Percentiles rank a stretch among this genome's conserved stretches.
phyloP scores from a whole-genome alignment of 2,888 invertebrate species.

The Doris montereyensis region DNA sequence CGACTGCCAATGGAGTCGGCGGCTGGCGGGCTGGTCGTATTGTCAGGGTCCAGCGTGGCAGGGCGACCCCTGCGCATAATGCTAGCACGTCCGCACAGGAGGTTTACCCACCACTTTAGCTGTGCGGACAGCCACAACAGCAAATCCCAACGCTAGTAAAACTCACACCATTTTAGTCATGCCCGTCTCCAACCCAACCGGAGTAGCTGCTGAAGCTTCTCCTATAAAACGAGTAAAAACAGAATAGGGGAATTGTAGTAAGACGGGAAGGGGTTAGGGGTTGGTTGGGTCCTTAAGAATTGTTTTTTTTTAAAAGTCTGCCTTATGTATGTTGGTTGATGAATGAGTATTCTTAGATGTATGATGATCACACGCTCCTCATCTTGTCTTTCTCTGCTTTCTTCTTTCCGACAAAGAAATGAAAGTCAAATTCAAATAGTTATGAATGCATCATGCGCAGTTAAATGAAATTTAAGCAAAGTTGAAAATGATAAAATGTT shows the following conservation, averaged over 20 bases:
- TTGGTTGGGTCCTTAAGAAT: background rate
- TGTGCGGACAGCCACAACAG: slow-evolving; percentile 55
- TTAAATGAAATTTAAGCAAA: too few relatives aligned
- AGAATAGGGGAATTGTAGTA: slow-evolving; percentile 44
- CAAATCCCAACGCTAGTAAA: slow-evolving; percentile 51
- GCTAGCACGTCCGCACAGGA: slow-evolving; percentile 43
- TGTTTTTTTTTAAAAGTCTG: too few relatives aligned
- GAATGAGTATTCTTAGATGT: too few relatives aligned
- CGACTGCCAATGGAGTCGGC: slow-evolving; percentile 49
- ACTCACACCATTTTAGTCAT: slow-evolving; percentile 67
- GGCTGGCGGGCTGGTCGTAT: slow-evolving; percentile 57
- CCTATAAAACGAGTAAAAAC: slow-evolving; percentile 61
- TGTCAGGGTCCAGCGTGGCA: slow-evolving; percentile 53
- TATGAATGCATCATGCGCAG: too few relatives aligned
- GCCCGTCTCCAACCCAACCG: slow-evolving; percentile 58
- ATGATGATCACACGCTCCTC: too few relatives aligned
- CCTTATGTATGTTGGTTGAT: too few relatives aligned
- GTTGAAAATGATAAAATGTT: too few relatives aligned
- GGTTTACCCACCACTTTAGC: slow-evolving; percentile 57
- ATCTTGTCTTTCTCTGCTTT: too few relatives aligned
- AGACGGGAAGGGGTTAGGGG: background rate
- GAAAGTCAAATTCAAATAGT: too few relatives aligned
- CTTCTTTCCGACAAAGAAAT: too few relatives aligned
- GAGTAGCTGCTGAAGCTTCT: slow-evolving; percentile 49
- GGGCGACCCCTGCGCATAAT: slow-evolving; percentile 44